A percentile compares a stretch with the other conserved stretches of the same genome.
phyloP scores from a whole-genome alignment of 2,797 vertebrate genomes.

The Octomys mimax region DNA sequence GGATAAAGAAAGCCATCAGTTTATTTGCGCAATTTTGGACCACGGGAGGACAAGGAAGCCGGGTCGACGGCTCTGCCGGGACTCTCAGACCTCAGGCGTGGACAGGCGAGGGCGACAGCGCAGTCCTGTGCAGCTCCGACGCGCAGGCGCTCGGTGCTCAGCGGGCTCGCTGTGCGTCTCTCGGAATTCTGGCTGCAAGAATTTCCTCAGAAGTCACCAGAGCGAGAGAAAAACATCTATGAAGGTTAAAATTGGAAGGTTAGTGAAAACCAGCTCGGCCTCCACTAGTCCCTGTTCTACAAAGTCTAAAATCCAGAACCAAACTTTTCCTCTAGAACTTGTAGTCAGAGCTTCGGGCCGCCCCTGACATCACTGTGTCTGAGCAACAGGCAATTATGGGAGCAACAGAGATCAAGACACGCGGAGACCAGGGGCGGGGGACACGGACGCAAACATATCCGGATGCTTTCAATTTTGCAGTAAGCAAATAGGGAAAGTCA shows the following conservation, averaged over 20 bases:
- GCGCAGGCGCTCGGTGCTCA: not conserved
- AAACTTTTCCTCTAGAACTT: not conserved
- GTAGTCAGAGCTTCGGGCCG: not conserved
- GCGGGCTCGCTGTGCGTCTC: not conserved
- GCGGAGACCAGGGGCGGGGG: not conserved
- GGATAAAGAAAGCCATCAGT: not conserved
- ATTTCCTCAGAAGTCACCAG: constrained; percentile 1
- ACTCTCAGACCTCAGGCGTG: no score
- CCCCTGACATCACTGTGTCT: not conserved
- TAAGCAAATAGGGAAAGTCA: not conserved
- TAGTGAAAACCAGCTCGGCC: not conserved
- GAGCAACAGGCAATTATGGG: not conserved
- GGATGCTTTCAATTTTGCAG: no score
- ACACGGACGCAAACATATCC: not conserved
- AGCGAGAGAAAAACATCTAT: not conserved
- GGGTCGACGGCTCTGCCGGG: not conserved
- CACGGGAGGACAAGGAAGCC: not conserved
- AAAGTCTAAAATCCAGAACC: not conserved
- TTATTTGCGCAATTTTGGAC: constrained; percentile 32
- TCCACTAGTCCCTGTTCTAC: not conserved
- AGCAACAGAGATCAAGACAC: not conserved
- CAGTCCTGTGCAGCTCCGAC: no score
- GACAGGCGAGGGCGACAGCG: no score
- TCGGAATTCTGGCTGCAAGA: not conserved
- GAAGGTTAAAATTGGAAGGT: constrained; percentile 23